Percentiles rank a stretch among this genome's conserved stretches.
phyloP scores from a whole-genome alignment of 2,888 invertebrate species.

The Metacarcinus magister region DNA sequence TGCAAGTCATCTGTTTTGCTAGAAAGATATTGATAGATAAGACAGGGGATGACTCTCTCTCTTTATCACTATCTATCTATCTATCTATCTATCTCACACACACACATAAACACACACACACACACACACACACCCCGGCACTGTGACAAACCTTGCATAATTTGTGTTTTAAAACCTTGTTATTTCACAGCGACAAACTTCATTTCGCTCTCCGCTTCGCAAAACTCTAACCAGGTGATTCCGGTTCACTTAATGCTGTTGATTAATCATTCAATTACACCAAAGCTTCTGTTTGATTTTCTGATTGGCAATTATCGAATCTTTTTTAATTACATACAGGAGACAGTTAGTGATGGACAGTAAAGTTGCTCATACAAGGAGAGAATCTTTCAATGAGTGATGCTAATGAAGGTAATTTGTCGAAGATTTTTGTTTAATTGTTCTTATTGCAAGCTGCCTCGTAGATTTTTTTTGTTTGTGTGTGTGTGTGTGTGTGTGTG shows the following conservation, averaged over 20 bases:
- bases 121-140: slow-evolving; percentile 40
- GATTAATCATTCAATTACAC: slow-evolving; percentile 82
- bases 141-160: background rate
- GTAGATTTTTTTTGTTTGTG: background rate
- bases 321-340: slow-evolving; percentile 79
- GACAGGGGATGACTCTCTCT: background rate
- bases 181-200: slow-evolving; percentile 62
- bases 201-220: slow-evolving; percentile 64
- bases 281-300: slow-evolving; percentile 79
- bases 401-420: slow-evolving; percentile 57
- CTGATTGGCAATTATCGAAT: slow-evolving; percentile 81
- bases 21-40: background rate
- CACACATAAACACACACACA: slow-evolving; percentile 40
- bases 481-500: background rate
- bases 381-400: slow-evolving; percentile 60
- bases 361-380: slow-evolving; percentile 37
- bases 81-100: background rate
- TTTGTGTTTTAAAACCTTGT: slow-evolving; percentile 51
- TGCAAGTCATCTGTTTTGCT: background rate
- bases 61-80: background rate
- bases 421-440: background rate
- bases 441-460: background rate
- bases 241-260: slow-evolving; percentile 78
- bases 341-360: slow-evolving; percentile 54
- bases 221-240: slow-evolving; percentile 76